Evolutionary conservation across 2,888 invertebrate species (phyloP).

Genomic region (Trichopria drosophilae): DNA sequence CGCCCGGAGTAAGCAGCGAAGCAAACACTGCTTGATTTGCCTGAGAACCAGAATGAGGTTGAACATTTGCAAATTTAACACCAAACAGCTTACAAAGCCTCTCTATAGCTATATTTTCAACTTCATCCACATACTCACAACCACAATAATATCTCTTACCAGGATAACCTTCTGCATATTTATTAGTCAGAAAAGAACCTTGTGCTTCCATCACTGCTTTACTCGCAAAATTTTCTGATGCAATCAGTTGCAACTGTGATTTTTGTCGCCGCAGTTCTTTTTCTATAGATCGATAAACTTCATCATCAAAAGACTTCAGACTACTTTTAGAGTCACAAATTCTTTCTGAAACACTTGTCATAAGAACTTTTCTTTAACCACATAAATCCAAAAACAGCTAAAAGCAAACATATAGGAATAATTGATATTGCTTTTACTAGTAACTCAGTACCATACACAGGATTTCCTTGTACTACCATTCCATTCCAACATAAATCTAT

Average conservation of each 20-base stretch:
- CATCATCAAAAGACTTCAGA: conserved; percentile 17
- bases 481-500: conserved; percentile 13
- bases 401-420: conserved; percentile 18
- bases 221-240: conserved; percentile 25
- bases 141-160: conserved; percentile 23
- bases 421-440: conserved; percentile 17
- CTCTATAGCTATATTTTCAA: conserved; percentile 26
- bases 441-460: conserved; percentile 15
- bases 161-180: conserved; percentile 29
- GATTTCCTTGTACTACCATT: conserved; percentile 12
- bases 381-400: conserved; percentile 16
- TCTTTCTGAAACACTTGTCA: conserved; percentile 16
- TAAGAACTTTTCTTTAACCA: conserved; percentile 16
- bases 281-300: conserved; percentile 17
- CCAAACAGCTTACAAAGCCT: conserved; percentile 11
- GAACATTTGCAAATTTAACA: conserved; percentile 22
- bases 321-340: conserved; percentile 15
- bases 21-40: conserved; percentile 23
- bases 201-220: conserved; percentile 9
- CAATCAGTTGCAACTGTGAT: conserved; percentile 17
- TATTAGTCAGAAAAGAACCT: conserved; percentile 25
- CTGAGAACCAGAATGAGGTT: conserved; percentile 26
- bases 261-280: conserved; percentile 37
- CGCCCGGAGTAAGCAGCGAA: conserved; percentile 14
- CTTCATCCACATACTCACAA: conserved; percentile 23